Evolutionary conservation across 2,113 vertebrate species (phyloP).

Genomic region (Sphaerodactylus townsendi): DNA sequence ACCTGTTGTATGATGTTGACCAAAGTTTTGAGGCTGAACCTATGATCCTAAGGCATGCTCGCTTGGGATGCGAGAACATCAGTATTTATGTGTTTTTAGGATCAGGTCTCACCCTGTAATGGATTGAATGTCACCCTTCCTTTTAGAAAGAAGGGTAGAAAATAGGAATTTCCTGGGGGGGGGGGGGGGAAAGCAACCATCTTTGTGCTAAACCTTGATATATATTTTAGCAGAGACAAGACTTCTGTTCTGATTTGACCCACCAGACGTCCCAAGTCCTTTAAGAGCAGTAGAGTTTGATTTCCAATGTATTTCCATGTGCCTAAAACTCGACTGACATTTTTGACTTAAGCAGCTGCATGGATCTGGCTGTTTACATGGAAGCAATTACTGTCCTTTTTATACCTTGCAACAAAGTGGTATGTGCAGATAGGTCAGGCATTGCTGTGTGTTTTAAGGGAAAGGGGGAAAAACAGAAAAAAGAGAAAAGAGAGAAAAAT

Average conservation of each 20-base stretch:
- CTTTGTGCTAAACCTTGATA: not conserved
- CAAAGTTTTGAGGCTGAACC: not conserved
- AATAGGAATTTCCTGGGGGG: not conserved
- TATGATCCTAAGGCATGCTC: not conserved
- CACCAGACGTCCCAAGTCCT: not conserved
- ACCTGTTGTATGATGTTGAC: not conserved
- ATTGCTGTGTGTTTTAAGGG: slow-evolving; percentile 59
- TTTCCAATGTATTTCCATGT: slow-evolving; percentile 13
- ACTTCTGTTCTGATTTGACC: slow-evolving; percentile 4
- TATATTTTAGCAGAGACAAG: slow-evolving; percentile 22
- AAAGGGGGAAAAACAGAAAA: not conserved
- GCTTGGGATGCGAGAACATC: not conserved
- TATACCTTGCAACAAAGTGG: slow-evolving; percentile 22
- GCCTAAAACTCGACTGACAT: not conserved
- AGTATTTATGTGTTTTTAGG: not conserved
- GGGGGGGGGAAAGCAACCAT: not conserved
- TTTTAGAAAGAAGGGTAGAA: not conserved
- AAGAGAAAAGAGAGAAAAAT: not conserved
- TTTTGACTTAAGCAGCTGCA: not conserved
- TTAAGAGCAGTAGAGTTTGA: not conserved
- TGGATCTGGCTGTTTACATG: not conserved
- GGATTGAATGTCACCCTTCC: not conserved
- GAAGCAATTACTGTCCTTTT: slow-evolving; percentile 43
- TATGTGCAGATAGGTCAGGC: slow-evolving; percentile 60
- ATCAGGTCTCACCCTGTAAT: not conserved